Evolutionary conservation across 2,797 vertebrate species (phyloP).

Genomic region (Megalops cyprinoides): DNA sequence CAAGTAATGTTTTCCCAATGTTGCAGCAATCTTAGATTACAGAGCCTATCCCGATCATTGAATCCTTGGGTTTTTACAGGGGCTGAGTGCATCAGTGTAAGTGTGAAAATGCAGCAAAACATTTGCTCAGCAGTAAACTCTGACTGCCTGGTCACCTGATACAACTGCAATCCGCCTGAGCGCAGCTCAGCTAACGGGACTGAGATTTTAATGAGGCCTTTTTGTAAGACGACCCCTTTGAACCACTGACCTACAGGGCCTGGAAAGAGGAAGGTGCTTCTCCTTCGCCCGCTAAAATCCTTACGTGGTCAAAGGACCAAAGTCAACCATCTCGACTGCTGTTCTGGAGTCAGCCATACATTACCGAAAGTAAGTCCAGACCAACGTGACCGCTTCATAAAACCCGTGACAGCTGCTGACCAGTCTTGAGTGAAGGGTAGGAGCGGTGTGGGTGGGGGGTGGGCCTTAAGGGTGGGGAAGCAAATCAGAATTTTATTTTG

Average conservation of each 20-base stretch:
- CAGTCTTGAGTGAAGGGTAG: no score
- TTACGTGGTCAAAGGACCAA: not conserved
- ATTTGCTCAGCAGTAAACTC: not conserved
- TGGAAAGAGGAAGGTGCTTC: not conserved
- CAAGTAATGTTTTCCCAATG: no score
- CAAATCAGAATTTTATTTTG: no score
- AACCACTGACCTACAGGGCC: not conserved
- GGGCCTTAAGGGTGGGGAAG: no score
- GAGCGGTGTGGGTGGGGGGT: not conserved
- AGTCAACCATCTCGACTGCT: not conserved
- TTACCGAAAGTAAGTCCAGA: not conserved
- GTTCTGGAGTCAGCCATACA: not conserved
- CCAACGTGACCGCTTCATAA: not conserved
- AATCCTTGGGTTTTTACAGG: no score
- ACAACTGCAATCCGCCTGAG: not conserved
- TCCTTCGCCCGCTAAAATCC: not conserved
- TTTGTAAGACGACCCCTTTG: not conserved
- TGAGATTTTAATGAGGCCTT: not conserved
- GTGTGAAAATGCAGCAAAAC: not conserved
- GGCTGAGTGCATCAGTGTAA: no score
- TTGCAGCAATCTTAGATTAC: no score
- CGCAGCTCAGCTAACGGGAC: not conserved
- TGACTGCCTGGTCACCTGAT: not conserved
- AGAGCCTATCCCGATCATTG: no score
- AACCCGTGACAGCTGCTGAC: not conserved